phyloP scores from a whole-genome alignment of 2,113 vertebrate species.

The Onychorhynchus coronatus region DNA sequence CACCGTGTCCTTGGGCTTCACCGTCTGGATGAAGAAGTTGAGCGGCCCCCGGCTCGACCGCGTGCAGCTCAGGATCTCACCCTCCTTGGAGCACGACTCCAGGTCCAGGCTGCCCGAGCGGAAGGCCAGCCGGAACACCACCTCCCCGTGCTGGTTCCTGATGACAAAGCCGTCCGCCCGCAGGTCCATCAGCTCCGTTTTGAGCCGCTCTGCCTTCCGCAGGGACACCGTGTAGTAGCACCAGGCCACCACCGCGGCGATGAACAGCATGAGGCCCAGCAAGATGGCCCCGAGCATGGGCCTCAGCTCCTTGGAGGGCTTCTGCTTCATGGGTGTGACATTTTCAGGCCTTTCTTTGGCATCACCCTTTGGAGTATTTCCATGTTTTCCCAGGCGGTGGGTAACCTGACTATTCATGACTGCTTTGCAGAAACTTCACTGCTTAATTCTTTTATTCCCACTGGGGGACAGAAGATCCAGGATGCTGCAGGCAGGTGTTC shows the following conservation, averaged over 20 bases:
- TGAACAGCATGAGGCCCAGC: conserved; percentile 78
- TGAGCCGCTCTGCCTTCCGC: conserved; percentile 85
- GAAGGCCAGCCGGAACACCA: conserved; percentile 92
- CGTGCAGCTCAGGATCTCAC: conserved; percentile 83
- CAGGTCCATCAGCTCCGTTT: conserved; percentile 87
- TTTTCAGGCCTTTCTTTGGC: conserved; percentile 19
- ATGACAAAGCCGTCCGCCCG: conserved; percentile 90
- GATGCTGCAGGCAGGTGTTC: not conserved
- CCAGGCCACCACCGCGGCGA: conserved; percentile 87
- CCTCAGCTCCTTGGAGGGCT: conserved; percentile 56
- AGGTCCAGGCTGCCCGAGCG: conserved; percentile 88
- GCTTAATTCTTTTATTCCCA: not conserved
- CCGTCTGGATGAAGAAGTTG: conserved; percentile 94
- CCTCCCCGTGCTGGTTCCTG: conserved; percentile 85
- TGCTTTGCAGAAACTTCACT: not conserved
- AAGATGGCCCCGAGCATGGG: conserved; percentile 77
- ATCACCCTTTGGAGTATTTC: accelerated
- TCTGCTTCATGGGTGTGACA: not conserved
- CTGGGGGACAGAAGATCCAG: not conserved
- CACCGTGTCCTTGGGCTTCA: conserved; percentile 89
- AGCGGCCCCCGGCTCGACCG: conserved; percentile 80
- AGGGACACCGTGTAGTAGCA: conserved; percentile 91
- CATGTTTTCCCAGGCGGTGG: accelerated
- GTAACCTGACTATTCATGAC: not conserved
- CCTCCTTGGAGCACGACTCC: conserved; percentile 90